A percentile compares a stretch with the other conserved stretches of the same genome.
Evolutionary conservation across 2,888 invertebrate species (phyloP).

Genomic region (Hanleya hanleyi): DNA sequence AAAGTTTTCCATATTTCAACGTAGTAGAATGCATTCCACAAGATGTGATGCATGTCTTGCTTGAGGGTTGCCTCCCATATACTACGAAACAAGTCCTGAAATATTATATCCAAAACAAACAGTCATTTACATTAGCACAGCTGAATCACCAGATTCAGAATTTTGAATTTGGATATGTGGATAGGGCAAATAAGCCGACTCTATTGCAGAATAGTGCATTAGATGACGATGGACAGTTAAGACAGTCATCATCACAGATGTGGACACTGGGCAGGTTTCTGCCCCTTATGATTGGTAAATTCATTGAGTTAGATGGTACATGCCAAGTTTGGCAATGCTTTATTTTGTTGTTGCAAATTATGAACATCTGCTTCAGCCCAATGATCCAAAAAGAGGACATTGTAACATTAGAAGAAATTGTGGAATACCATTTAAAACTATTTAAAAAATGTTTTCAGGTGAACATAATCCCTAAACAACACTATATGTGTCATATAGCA

Average conservation of each 20-base stretch:
- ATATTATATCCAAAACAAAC: not conserved
- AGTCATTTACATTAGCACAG: not conserved
- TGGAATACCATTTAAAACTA: not conserved
- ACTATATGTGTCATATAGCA: not conserved
- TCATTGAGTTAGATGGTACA: not conserved
- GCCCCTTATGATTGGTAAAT: too few species aligned
- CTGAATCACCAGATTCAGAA: not conserved
- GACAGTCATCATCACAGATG: not conserved
- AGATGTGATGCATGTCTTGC: too few species aligned
- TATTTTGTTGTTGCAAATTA: not conserved
- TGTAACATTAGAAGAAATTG: not conserved
- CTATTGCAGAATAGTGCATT: not conserved
- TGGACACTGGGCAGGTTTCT: not conserved
- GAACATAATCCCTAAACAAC: not conserved
- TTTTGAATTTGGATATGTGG: not conserved
- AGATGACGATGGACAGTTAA: not conserved
- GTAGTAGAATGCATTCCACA: not conserved
- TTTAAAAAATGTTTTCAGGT: not conserved
- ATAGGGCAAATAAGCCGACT: too few species aligned
- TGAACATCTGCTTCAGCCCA: not conserved
- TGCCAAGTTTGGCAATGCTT: not conserved
- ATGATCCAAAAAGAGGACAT: not conserved
- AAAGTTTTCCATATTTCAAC: not conserved
- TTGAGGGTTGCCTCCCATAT: not conserved
- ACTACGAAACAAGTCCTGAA: not conserved